Evolutionary conservation across 2,888 invertebrate species (phyloP).

Genomic region (Lepidocyrtoides sp.): DNA sequence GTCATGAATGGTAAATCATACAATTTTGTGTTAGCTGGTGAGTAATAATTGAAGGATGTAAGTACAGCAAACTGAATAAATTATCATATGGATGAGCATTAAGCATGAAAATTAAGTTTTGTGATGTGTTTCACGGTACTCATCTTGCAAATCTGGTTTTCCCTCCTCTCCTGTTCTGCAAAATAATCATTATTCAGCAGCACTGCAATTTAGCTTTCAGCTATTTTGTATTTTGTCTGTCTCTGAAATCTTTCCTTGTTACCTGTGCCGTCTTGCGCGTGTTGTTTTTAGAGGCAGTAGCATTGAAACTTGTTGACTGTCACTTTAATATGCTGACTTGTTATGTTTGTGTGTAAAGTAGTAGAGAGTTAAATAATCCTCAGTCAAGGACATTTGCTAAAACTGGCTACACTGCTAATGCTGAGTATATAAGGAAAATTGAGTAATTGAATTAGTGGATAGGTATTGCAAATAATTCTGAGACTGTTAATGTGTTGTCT

Average conservation of each 20-base stretch:
- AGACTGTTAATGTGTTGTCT: too few species aligned
- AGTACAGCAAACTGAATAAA: conserved; percentile 1
- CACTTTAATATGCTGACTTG: too few species aligned
- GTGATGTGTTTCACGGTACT: too few species aligned
- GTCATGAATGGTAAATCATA: not conserved
- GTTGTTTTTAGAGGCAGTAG: not conserved
- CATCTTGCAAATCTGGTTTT: not conserved
- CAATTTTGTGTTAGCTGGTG: not conserved
- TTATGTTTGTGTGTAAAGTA: not conserved
- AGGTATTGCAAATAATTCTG: not conserved
- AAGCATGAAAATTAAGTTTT: too few species aligned
- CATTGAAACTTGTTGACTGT: not conserved
- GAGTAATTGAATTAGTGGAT: not conserved
- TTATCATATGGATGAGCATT: conserved; percentile 20
- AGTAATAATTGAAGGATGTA: conserved; percentile 8
- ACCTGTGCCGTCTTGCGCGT: not conserved
- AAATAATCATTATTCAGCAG: not conserved
- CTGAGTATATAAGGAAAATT: not conserved
- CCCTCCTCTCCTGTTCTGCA: not conserved
- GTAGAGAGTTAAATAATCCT: not conserved
- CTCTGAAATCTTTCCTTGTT: not conserved
- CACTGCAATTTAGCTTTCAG: not conserved
- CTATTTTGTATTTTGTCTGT: not conserved
- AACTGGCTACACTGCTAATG: not conserved
- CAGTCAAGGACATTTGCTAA: not conserved